phyloP scores from a whole-genome alignment of 2,797 vertebrate genomes.

The Meriones psammophilus region DNA sequence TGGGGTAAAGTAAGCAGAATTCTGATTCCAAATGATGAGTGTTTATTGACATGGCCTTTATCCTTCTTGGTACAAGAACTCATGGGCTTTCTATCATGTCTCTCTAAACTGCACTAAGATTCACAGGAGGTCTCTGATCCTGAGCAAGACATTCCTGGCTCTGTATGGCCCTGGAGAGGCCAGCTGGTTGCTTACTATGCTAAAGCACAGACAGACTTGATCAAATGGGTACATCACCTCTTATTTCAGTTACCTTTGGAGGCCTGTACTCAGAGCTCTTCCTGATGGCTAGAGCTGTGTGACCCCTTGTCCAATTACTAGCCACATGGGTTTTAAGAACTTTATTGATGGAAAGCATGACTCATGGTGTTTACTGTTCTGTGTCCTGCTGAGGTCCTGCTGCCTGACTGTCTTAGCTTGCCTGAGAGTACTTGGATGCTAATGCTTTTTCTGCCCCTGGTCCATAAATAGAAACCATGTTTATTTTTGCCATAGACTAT shows the following conservation, averaged over 20 bases:
- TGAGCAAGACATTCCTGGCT: neutral
- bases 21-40: constrained; percentile 20
- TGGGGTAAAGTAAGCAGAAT: neutral
- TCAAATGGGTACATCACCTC: neutral
- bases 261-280: constrained; percentile 1
- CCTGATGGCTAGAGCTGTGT: constrained; percentile 42
- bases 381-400: constrained; percentile 39
- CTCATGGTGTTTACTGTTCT: constrained; percentile 53
- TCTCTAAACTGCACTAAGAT: neutral
- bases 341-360: constrained; percentile 76
- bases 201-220: constrained; percentile 22
- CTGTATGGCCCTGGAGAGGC: neutral
- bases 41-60: neutral
- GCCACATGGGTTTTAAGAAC: constrained; percentile 50
- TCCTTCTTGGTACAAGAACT: neutral
- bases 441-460: constrained; percentile 27
- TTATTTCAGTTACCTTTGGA: constrained; percentile 10
- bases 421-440: constrained; percentile 44
- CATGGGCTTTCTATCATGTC: neutral
- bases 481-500: constrained; percentile 52
- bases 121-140: neutral
- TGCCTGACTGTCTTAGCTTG: constrained; percentile 59
- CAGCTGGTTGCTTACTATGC: neutral
- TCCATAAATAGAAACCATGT: constrained; percentile 50
- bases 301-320: constrained; percentile 69